Evolutionary conservation across 2,113 vertebrate species (phyloP).

Genomic region (Uria aalge): DNA sequence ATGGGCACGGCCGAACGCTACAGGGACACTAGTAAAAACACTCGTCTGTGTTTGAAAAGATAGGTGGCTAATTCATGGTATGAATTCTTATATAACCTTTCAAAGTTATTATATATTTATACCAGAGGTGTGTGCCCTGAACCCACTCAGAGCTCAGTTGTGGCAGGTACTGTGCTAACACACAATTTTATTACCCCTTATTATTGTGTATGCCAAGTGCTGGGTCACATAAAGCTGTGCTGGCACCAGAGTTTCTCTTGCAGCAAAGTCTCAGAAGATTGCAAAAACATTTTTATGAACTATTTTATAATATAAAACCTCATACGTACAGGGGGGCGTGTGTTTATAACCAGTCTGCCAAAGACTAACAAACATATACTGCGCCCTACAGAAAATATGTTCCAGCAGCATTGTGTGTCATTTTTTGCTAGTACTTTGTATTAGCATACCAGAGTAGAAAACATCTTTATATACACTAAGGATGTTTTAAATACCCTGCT

Average conservation of each 20-base stretch:
- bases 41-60: background rate
- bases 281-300: background rate
- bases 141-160: background rate
- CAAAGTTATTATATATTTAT: background rate
- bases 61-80: background rate
- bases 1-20: accelerated
- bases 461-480: background rate
- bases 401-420: background rate
- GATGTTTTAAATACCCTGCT: background rate
- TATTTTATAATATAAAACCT: background rate
- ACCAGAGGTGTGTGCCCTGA: background rate
- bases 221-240: background rate
- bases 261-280: background rate
- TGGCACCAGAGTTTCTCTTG: background rate
- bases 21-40: background rate
- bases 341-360: background rate
- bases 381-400: background rate
- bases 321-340: background rate
- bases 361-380: background rate
- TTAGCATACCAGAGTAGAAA: background rate
- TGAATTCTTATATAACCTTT: background rate
- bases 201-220: background rate
- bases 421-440: background rate
- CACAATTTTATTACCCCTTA: background rate
- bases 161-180: background rate